These are phyloP conservation scores for Odiellus spinosus DNA, from an alignment of 2,888 invertebrate species.

Conservation along the genomic window DNA sequence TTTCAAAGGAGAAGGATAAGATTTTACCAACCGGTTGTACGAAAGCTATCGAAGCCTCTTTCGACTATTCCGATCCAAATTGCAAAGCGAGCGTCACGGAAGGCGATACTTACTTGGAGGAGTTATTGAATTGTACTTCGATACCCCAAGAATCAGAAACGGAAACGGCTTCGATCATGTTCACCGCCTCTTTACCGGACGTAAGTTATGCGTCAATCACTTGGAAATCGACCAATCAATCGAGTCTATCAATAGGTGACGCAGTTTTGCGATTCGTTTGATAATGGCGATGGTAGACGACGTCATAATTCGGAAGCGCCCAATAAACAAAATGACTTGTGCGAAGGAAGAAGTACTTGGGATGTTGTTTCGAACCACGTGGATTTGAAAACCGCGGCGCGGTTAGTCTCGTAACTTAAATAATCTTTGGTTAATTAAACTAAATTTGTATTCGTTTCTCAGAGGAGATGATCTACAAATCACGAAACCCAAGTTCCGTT, in stretches of 20 bases:
- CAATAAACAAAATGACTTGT: conserved; percentile 47
- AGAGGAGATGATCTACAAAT: too few relatives aligned
- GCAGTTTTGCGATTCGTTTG: too few relatives aligned
- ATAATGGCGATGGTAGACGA: conserved; percentile 34
- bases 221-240: too few relatives aligned
- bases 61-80: conserved; percentile 7
- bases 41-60: conserved; percentile 19
- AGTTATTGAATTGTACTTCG: conserved; percentile 11
- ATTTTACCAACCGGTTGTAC: conserved; percentile 18
- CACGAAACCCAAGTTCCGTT: conserved; percentile 16
- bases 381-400: conserved; percentile 31
- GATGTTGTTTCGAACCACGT: conserved; percentile 40
- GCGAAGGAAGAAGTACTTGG: conserved; percentile 41
- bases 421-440: too few relatives aligned
- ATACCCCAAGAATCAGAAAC: conserved; percentile 21
- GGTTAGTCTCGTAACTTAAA: too few relatives aligned
- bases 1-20: too few relatives aligned
- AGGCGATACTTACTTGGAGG: conserved; percentile 15
- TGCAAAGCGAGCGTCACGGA: conserved; percentile 9
- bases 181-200: conserved; percentile 25
- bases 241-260: too few relatives aligned
- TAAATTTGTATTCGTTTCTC: too few relatives aligned
- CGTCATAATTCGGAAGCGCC: conserved; percentile 45
- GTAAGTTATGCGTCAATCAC: conserved; percentile 9
- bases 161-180: conserved; percentile 25